Evolutionary conservation across 1,140 invertebrate genomes (phyloP).

Genomic region (Hycleus phaleratus): DNA sequence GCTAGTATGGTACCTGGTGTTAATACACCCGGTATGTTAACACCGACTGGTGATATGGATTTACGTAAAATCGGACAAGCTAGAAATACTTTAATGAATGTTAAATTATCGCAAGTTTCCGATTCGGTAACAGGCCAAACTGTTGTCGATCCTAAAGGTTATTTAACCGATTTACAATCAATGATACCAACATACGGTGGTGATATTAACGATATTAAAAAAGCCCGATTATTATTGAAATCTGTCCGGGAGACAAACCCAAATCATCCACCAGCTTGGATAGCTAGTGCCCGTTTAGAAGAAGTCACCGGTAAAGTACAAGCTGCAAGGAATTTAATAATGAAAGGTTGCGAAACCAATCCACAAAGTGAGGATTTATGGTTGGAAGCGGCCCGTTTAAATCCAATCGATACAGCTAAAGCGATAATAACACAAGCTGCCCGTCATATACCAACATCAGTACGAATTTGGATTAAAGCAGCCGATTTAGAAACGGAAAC

Average conservation of each 20-base stretch:
- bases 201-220: conserved; percentile 99
- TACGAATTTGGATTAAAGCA: conserved; percentile 97
- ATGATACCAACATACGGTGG: conserved; percentile 98
- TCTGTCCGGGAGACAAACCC: conserved; percentile 98
- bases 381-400: conserved; percentile 92
- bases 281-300: conserved; percentile 96
- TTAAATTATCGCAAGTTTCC: conserved; percentile 94
- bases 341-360: conserved; percentile 95
- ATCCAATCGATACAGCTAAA: conserved; percentile 90
- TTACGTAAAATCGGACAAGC: conserved; percentile 98
- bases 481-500: conserved; percentile 92
- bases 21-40: conserved; percentile 67
- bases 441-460: conserved; percentile 74
- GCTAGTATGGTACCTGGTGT: conserved; percentile 78
- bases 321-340: conserved; percentile 92
- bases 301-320: conserved; percentile 90
- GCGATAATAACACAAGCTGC: conserved; percentile 87
- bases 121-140: conserved; percentile 99
- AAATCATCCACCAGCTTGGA: conserved; percentile 98
- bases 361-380: conserved; percentile 96
- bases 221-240: conserved; percentile 91
- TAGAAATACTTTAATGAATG: conserved; percentile 98
- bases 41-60: conserved; percentile 89
- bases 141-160: conserved; percentile 98
- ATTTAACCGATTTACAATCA: conserved; percentile 95